A percentile compares a stretch with the other conserved stretches of the same genome.
Evolutionary conservation across 2,888 invertebrate species (phyloP).

Genomic region (Dugesia japonica): DNA sequence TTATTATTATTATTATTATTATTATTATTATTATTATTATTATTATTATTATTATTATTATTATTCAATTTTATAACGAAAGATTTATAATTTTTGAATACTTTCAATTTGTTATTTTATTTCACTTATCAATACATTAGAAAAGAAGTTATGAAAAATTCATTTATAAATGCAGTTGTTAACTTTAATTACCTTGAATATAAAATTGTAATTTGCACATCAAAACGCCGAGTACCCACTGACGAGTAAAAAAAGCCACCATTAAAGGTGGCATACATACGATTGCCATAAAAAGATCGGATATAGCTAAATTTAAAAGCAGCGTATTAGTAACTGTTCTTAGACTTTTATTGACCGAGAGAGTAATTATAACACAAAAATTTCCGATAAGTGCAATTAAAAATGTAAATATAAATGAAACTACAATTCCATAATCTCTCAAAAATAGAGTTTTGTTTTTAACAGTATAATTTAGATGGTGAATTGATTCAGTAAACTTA

Average conservation of each 20-base stretch:
- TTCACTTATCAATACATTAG: too few species aligned
- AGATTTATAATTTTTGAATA: too few species aligned
- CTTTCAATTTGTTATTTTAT: too few species aligned
- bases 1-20: too few species aligned
- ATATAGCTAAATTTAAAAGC: constrained; percentile 22
- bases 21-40: too few species aligned
- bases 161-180: too few species aligned
- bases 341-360: background rate
- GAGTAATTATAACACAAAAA: constrained; percentile 22
- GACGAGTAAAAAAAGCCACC: constrained; percentile 22
- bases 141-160: too few species aligned
- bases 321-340: constrained; percentile 17
- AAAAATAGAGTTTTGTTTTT: background rate
- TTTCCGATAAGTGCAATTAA: constrained; percentile 10
- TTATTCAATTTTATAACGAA: too few species aligned
- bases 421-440: background rate
- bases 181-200: constrained; percentile 27
- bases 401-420: background rate
- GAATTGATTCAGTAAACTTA: background rate
- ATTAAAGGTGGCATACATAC: constrained; percentile 24
- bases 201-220: constrained; percentile 17
- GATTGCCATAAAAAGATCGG: constrained; percentile 25
- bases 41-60: too few species aligned
- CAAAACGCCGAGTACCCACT: constrained; percentile 11
- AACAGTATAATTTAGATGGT: background rate